phyloP scores from a whole-genome alignment of 1,140 invertebrate species.

The Zaprionus gabonicus region DNA sequence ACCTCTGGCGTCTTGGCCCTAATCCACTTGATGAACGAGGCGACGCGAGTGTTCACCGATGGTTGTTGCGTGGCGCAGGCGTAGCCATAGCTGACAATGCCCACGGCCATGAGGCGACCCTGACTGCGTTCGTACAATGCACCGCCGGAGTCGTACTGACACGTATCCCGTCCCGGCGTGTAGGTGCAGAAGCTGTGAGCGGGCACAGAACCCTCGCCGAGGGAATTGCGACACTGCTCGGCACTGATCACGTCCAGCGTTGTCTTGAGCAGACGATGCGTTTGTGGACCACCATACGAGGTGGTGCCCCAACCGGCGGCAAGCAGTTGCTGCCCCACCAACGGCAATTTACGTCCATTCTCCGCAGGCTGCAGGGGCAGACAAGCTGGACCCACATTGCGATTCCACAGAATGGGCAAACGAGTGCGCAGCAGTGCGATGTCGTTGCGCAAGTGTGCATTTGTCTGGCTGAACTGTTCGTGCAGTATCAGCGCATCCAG shows the following conservation, averaged over 20 bases:
- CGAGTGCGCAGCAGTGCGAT: constrained; percentile 71
- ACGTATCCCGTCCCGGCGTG: constrained; percentile 74
- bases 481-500: constrained; percentile 64
- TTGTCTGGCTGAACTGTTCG: constrained; percentile 61
- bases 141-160: constrained; percentile 82
- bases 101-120: constrained; percentile 85
- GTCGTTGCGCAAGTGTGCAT: constrained; percentile 66
- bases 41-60: constrained; percentile 89
- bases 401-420: constrained; percentile 63
- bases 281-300: constrained; percentile 76
- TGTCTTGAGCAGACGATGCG: constrained; percentile 66
- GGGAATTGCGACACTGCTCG: constrained; percentile 46
- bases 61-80: constrained; percentile 86
- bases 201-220: constrained; percentile 37
- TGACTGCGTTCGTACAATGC: constrained; percentile 68
- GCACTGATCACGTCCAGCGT: constrained; percentile 68
- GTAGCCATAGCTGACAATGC: constrained; percentile 88
- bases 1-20: constrained; percentile 84
- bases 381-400: constrained; percentile 76
- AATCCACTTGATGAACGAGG: constrained; percentile 90
- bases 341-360: constrained; percentile 41
- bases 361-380: constrained; percentile 56
- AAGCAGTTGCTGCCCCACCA: constrained; percentile 60
- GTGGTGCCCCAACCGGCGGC: constrained; percentile 83
- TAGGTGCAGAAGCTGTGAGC: constrained; percentile 75